Percentiles rank a stretch among this genome's conserved stretches.
Evolutionary conservation across 1,140 invertebrate species (phyloP).

Genomic region (Centruroides sculpturatus): DNA sequence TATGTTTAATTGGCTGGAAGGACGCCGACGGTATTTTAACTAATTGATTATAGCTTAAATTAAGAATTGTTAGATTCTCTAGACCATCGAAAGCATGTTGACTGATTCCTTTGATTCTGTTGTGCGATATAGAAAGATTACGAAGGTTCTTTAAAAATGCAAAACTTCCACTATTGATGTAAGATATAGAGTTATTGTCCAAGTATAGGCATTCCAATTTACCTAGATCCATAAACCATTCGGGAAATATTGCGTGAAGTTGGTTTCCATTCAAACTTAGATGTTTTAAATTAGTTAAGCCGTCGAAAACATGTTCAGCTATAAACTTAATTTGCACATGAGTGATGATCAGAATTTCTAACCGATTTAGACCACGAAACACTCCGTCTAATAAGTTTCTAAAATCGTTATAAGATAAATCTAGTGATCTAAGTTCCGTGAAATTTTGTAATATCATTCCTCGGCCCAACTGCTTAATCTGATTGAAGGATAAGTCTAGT

Average conservation of each 20-base stretch:
- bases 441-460: constrained; percentile 53
- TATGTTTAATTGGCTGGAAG: constrained; percentile 25
- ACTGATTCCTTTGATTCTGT: constrained; percentile 65
- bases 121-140: constrained; percentile 58
- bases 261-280: constrained; percentile 59
- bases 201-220: constrained; percentile 42
- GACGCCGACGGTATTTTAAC: constrained; percentile 19
- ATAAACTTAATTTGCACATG: constrained; percentile 36
- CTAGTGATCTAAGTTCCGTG: constrained; percentile 53
- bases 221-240: constrained; percentile 23
- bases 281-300: constrained; percentile 52
- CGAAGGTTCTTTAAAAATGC: constrained; percentile 60
- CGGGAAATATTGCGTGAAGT: constrained; percentile 21
- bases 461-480: constrained; percentile 21
- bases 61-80: constrained; percentile 26
- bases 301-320: constrained; percentile 42
- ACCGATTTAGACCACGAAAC: constrained; percentile 51
- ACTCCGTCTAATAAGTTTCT: constrained; percentile 58
- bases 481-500: constrained; percentile 23
- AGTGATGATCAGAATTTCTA: constrained; percentile 46
- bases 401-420: constrained; percentile 58
- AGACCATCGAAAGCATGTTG: constrained; percentile 77
- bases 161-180: constrained; percentile 74
- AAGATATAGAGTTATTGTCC: constrained; percentile 64
- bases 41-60: constrained; percentile 21